Evolutionary conservation across 2,797 vertebrate genomes (phyloP).

Genomic region (Acrossocheilus wenchowensis): DNA sequence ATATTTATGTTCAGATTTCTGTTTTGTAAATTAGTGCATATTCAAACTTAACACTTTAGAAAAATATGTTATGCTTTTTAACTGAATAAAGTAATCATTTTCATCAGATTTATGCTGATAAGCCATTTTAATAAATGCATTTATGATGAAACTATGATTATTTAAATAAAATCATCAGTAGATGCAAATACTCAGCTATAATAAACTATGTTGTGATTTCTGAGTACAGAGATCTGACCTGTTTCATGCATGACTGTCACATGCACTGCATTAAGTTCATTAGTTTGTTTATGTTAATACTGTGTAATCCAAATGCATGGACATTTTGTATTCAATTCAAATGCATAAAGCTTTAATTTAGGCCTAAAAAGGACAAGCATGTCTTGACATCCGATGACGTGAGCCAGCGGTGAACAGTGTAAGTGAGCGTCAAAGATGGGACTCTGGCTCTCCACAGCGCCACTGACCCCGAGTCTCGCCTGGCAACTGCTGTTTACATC

Average conservation of each 20-base stretch:
- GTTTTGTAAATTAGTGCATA: too few relatives aligned
- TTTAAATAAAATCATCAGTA: not conserved
- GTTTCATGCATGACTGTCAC: not conserved
- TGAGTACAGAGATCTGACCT: not conserved
- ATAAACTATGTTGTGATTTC: too few relatives aligned
- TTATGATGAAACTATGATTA: not conserved
- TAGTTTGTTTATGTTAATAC: not conserved
- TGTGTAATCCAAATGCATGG: not conserved
- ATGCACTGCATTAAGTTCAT: not conserved
- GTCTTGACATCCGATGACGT: not conserved
- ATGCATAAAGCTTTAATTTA: not conserved
- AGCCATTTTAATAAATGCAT: not conserved
- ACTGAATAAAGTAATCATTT: too few relatives aligned
- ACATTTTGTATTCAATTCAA: too few relatives aligned
- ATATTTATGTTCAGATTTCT: too few relatives aligned
- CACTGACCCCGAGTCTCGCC: conserved; percentile 49
- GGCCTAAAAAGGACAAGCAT: not conserved
- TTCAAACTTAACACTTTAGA: too few relatives aligned
- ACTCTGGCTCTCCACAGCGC: conserved; percentile 49
- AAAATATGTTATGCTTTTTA: too few relatives aligned
- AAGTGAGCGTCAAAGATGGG: conserved; percentile 40
- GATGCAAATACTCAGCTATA: not conserved
- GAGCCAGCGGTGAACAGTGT: conserved; percentile 54
- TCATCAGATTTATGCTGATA: too few relatives aligned
- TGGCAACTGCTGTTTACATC: conserved; percentile 64